Evolutionary conservation across 2,888 invertebrate species (phyloP).

Genomic region (Alviniconcha strummeri): DNA sequence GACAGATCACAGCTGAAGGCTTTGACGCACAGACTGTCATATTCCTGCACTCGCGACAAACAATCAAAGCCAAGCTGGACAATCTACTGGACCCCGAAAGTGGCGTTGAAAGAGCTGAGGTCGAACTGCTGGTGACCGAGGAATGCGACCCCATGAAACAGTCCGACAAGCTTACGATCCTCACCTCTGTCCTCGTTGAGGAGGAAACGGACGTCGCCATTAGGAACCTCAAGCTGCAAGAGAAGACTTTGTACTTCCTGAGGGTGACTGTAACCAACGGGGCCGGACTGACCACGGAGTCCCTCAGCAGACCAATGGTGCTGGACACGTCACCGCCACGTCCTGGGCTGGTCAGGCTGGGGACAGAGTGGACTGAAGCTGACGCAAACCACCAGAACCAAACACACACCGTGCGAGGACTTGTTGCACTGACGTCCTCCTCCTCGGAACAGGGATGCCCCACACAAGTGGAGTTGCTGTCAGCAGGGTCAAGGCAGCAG

Average conservation of each 20-base stretch:
- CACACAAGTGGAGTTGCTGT: not conserved
- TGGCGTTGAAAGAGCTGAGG: slow-evolving; percentile 12
- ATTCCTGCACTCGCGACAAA: slow-evolving; percentile 45
- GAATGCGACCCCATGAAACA: not conserved
- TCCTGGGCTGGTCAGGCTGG: slow-evolving; percentile 1
- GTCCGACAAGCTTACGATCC: not conserved
- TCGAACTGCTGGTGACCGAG: slow-evolving; percentile 36
- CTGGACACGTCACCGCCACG: slow-evolving; percentile 7
- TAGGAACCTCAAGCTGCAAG: not conserved
- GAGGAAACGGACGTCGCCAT: not conserved
- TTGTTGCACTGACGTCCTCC: not conserved
- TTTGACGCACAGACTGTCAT: slow-evolving; percentile 46
- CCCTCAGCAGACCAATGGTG: not conserved
- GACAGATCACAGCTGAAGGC: slow-evolving; percentile 48
- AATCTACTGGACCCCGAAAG: slow-evolving; percentile 6
- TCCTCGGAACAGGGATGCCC: not conserved
- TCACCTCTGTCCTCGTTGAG: not conserved
- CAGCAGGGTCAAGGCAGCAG: not conserved
- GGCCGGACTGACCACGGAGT: not conserved
- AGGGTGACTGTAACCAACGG: not conserved
- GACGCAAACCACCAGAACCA: not conserved
- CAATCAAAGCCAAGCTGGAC: slow-evolving; percentile 42
- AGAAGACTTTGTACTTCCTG: not conserved
- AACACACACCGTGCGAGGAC: not conserved
- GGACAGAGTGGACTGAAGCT: not conserved